phyloP scores from a whole-genome alignment of 2,797 vertebrate species.

The Aphelocoma californica region DNA sequence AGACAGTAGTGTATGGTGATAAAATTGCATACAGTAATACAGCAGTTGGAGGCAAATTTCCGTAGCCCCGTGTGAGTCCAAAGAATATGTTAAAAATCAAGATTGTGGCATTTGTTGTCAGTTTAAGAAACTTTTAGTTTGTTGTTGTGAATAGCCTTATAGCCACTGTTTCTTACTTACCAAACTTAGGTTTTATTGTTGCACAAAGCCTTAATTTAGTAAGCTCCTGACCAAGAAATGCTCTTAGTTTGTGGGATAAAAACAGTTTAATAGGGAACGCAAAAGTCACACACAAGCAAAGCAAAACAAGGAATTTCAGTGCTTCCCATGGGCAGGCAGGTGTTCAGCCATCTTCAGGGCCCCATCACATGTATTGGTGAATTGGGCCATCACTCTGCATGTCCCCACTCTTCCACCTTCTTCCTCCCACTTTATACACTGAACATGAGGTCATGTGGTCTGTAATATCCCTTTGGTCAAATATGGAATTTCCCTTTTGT shows the following conservation, averaged over 20 bases:
- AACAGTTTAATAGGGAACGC: background rate
- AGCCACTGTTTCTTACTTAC: background rate
- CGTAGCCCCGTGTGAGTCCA: background rate
- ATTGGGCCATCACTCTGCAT: accelerated
- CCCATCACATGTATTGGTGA: background rate
- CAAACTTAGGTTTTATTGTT: background rate
- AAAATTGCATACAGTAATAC: conserved; percentile 31
- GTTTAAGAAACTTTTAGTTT: background rate
- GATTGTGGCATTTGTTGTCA: background rate
- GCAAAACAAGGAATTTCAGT: background rate
- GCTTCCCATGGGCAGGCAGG: background rate
- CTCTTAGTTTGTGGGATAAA: background rate
- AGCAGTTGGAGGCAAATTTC: conserved; percentile 47
- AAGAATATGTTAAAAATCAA: background rate
- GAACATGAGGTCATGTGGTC: background rate
- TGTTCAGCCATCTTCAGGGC: background rate
- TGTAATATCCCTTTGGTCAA: background rate
- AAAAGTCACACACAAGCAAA: background rate
- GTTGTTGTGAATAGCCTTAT: background rate
- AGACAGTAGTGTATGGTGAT: conserved; percentile 21
- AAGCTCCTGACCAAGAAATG: background rate
- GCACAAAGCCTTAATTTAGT: background rate
- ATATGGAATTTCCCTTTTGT: background rate
- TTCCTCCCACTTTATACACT: background rate
- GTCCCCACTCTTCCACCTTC: background rate